phyloP scores from a whole-genome alignment of 35 echinoderm and acorn worm genomes.

The Ophiothrix spiculata region DNA sequence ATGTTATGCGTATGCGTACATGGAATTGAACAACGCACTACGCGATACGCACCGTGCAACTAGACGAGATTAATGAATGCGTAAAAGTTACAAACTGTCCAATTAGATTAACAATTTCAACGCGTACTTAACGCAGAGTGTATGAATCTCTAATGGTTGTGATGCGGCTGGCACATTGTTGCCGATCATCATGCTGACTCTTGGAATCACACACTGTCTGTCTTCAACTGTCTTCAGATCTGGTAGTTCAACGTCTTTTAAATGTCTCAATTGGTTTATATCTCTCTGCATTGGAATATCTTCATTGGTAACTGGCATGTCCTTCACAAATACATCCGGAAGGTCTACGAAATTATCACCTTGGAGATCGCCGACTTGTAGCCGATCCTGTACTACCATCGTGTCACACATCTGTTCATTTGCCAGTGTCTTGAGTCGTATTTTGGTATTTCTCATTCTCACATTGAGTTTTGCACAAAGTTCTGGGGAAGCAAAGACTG shows the following conservation, averaged over 20 bases:
- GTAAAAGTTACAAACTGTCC: too few relatives aligned
- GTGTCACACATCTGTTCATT: neutral
- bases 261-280: neutral
- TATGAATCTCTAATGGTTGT: slow-evolving; percentile 19
- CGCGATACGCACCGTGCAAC: too few relatives aligned
- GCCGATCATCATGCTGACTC: slow-evolving; percentile 23
- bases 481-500: neutral
- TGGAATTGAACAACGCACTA: too few relatives aligned
- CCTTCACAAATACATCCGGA: neutral
- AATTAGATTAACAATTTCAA: too few relatives aligned
- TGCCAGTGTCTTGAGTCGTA: neutral
- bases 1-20: too few relatives aligned
- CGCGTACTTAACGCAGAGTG: slow-evolving; percentile 24
- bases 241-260: neutral
- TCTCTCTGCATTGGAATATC: neutral
- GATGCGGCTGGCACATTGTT: slow-evolving; percentile 34
- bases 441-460: neutral
- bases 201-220: neutral
- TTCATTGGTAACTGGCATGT: neutral
- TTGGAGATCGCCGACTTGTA: neutral
- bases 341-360: neutral
- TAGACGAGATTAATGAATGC: too few relatives aligned
- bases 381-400: neutral
- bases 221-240: too few relatives aligned
- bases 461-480: neutral